Percentiles rank a stretch among this genome's conserved stretches.
phyloP scores from a whole-genome alignment of 2,797 vertebrate genomes.

The Pelochelys cantorii region DNA sequence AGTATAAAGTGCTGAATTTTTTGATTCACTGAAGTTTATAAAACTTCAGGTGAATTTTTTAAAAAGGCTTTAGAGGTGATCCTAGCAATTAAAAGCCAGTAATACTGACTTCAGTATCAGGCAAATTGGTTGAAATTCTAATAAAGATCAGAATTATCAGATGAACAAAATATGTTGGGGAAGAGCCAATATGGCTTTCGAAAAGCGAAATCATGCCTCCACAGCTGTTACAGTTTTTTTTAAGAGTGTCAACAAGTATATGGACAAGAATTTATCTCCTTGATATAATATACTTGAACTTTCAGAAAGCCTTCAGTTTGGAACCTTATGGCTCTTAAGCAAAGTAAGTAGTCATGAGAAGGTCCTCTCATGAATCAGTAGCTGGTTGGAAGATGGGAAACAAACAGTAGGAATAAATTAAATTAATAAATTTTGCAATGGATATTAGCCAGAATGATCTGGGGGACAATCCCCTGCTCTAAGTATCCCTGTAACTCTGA shows the following conservation, averaged over 20 bases:
- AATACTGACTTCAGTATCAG: background rate
- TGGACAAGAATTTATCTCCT: background rate
- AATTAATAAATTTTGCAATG: background rate
- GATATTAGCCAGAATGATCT: background rate
- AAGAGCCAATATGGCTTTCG: background rate
- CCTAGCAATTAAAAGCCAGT: background rate
- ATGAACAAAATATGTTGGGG: background rate
- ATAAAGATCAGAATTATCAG: background rate
- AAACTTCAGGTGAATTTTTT: background rate
- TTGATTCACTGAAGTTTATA: background rate
- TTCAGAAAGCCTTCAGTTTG: background rate
- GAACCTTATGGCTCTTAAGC: background rate
- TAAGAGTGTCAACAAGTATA: background rate
- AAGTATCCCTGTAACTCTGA: background rate
- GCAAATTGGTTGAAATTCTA: background rate
- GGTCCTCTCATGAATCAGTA: background rate
- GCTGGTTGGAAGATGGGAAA: background rate
- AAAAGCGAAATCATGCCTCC: background rate
- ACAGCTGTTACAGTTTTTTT: background rate
- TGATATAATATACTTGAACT: background rate
- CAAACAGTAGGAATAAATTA: background rate
- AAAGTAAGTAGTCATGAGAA: background rate
- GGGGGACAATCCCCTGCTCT: background rate
- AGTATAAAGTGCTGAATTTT: background rate
- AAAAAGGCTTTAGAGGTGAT: background rate